Base-by-base conservation (phyloP, 2,888 invertebrate species). In the Drosophila meridionalis region DNA sequence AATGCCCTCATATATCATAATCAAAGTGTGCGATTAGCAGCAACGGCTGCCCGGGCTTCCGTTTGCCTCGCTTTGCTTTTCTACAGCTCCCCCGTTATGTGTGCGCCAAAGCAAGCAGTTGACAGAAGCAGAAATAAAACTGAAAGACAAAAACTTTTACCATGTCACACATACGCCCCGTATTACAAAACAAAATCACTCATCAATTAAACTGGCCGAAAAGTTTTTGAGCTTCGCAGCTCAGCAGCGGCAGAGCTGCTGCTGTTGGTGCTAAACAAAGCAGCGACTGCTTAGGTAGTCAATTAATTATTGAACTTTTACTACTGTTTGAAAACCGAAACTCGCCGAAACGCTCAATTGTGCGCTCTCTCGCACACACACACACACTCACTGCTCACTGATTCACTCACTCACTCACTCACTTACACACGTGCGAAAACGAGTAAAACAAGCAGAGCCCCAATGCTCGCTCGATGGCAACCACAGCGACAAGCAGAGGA, bases 291-390 rank as follows among this genome's bases (percentile, higher is more conserved):
- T 69, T 65, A 74, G 76, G 82, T 62, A 73, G 73, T 75, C 69
- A 90, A 87, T 86, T 90, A 88, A 78, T 86, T 90, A 86, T 86
- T 88, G 72, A 83, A 90, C 87, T 90, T 88, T 86, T 88, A 88
- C 89, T 83, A 86, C 87, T 75, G 81, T 69, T 83, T 86, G 69
- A 61, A 80, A 76, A 70, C 76, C 70, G 52, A 76, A 73, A 80
- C 83, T 80, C 60, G 55, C 47, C 75, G 75, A 67, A 73, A 64
- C 69, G 78, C 80, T 82, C 80, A 83, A 71, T 83, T 82, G 79
- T 79, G 79, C 80, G 67, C 50, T 28, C 64, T 53, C 65, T 68
- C 55, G 9, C 57, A 58, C 55, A 55, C 32, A 45, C 43, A 50
- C 40, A 30, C 55, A 60, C 53, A 52, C 30, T 40, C 45, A 48